Conservation (phyloP, 2,888 invertebrate genomes). For the Lagria hirta region DNA sequence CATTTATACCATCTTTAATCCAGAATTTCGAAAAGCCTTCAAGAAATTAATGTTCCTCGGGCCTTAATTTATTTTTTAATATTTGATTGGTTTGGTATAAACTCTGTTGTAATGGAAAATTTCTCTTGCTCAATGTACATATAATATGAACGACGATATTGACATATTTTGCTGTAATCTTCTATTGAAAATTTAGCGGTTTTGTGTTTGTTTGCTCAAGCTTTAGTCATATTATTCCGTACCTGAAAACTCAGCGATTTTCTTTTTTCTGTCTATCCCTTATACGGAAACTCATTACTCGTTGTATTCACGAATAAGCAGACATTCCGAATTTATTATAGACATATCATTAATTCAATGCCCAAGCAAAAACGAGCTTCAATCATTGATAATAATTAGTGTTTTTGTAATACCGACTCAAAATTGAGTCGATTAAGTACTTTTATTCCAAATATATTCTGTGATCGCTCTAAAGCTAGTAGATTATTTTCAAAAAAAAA, state of each 20-base stretch:
- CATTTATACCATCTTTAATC: slow-evolving; percentile 94
- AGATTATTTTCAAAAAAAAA: slow-evolving; percentile 17
- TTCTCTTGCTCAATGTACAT: slow-evolving; percentile 41
- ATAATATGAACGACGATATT: slow-evolving; percentile 16
- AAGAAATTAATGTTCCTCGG: slow-evolving; percentile 83
- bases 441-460: slow-evolving; percentile 30
- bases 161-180: slow-evolving; percentile 18
- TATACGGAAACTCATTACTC: slow-evolving; percentile 7
- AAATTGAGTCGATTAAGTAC: slow-evolving; percentile 14
- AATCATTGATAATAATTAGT: slow-evolving; percentile 38
- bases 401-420: slow-evolving; percentile 24
- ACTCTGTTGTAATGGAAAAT: slow-evolving; percentile 12
- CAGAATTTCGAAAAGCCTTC: slow-evolving; percentile 97
- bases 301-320: slow-evolving; percentile 21
- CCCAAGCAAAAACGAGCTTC: slow-evolving; percentile 34
- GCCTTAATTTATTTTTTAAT: slow-evolving; percentile 35
- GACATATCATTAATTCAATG: slow-evolving; percentile 45
- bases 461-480: slow-evolving; percentile 28
- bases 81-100: slow-evolving; percentile 19
- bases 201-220: slow-evolving; percentile 21
- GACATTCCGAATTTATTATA: slow-evolving; percentile 48
- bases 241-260: slow-evolving; percentile 23
- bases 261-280: slow-evolving; percentile 13
- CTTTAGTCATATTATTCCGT: slow-evolving; percentile 19
- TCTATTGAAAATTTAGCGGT: slow-evolving; percentile 12